Percentiles rank a stretch among this genome's conserved stretches.
Evolutionary conservation across 2,797 vertebrate species (phyloP).

Genomic region (Oreortyx pictus): DNA sequence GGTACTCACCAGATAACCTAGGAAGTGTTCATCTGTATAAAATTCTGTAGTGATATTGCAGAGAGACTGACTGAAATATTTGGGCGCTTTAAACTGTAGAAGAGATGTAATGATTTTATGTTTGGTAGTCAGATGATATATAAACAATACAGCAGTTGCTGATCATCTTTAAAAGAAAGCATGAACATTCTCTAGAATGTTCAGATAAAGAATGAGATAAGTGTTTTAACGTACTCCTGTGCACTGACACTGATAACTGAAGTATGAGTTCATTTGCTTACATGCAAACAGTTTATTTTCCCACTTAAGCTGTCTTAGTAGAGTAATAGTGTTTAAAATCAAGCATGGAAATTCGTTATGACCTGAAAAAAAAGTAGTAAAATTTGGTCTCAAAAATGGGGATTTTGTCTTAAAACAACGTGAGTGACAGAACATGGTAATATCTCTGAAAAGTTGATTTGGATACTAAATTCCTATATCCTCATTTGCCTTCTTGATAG

Average conservation of each 20-base stretch:
- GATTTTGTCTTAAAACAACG: not conserved
- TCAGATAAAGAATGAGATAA: not conserved
- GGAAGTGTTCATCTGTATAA: not conserved
- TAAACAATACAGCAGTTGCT: constrained; percentile 11
- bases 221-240: not conserved
- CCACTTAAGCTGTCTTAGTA: constrained; percentile 24
- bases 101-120: not conserved
- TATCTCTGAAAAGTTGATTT: not conserved
- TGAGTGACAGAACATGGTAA: not conserved
- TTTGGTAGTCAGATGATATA: not conserved
- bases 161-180: not conserved
- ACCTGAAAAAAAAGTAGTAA: not conserved
- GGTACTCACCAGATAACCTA: not conserved
- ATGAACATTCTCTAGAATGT: not conserved
- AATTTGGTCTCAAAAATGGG: not conserved
- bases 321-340: not conserved
- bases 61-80: not conserved
- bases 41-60: not conserved
- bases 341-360: not conserved
- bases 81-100: not conserved
- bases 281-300: constrained; percentile 45
- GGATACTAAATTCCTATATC: not conserved
- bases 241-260: not conserved
- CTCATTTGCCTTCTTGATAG: not conserved
- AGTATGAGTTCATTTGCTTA: constrained; percentile 1